Evolutionary conservation across 37 sponge, comb jelly and placozoan species (phyloP), one percentile per base, ranked within the genome.

Genomic region (Haliclona indistincta): DNA sequence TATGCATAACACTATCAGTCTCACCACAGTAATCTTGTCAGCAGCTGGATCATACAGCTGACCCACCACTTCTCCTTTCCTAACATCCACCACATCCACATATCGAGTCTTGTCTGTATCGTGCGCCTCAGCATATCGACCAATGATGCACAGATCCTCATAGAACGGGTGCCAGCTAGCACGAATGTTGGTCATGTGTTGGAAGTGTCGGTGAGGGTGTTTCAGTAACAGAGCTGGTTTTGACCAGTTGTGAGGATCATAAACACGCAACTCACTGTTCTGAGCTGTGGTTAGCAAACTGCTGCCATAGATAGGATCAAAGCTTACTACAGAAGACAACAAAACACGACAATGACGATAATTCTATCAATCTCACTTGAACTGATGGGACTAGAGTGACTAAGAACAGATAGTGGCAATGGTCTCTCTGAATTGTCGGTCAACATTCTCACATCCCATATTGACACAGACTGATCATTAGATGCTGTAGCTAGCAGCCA

Each of bases 81-180:
- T 32, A 43, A 81, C 51, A 63, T 82, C 78, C 29, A 88, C 65
- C 2, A 88, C 36, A 30, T 88, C 88, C 0, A 88, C 78, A 25
- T 38, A 61, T 13, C 88, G 47, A 0, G 47, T 73, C 34, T 79
- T 70, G 29, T 79, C 68, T 0, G 30, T 34, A 47, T 79, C 68
- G 2, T 33, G 69, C 19, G 20, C 55, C 2, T 47, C 67, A 11
- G 71, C 58, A 36, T 88, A 88, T 37, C 88, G 38, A 3, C 88
- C 88, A 22, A 81, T 25, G 0, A 88, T 68, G 56, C 75, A 75
- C 0, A 88, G 43, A 60, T 82, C 54, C n/a, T 76, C 61, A 66
- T 81, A 81, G 68, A 88, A 37, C 32, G 88, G 88, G 54, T 88
- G 88, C 88, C 88, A 88, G 1, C 83, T 77, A 3, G 88, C 88